These are phyloP conservation scores for Coleophora flavipennella DNA, from an alignment of 2,888 invertebrate species.

Conservation along the genomic window DNA sequence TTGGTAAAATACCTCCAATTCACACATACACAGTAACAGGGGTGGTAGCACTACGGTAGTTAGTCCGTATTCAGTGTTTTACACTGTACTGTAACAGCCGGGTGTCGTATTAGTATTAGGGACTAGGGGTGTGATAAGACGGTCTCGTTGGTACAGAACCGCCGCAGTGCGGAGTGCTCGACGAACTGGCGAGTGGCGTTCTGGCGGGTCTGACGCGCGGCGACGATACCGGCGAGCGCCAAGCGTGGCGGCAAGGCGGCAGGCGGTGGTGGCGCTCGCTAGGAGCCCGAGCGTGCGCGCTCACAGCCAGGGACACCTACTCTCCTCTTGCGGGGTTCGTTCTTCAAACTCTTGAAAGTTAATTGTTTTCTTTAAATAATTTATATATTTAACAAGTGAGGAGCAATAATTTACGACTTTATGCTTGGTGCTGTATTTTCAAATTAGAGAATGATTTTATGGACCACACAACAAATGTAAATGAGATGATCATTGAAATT, in stretches of 20 bases:
- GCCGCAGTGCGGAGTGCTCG: conserved; percentile 58
- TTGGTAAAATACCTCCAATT: conserved; percentile 26
- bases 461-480: no score
- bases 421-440: no score
- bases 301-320: no score
- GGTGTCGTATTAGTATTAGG: not conserved
- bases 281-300: conserved; percentile 15
- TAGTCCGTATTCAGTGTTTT: no score
- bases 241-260: conserved; percentile 5
- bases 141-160: conserved; percentile 23
- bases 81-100: no score
- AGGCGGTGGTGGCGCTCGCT: conserved; percentile 14
- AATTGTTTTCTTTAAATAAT: no score
- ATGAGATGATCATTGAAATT: no score
- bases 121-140: not conserved
- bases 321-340: no score
- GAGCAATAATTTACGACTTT: no score
- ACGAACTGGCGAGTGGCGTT: conserved; percentile 42
- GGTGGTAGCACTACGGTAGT: not conserved
- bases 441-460: no score
- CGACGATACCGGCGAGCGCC: conserved; percentile 10
- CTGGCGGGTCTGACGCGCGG: conserved; percentile 16
- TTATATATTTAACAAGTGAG: no score
- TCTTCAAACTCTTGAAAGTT: no score
- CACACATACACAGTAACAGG: conserved; percentile 36